A percentile compares a stretch with the other conserved stretches of the same genome.
Evolutionary conservation across 2,797 vertebrate genomes (phyloP).

Genomic region (Glyptemys insculpta): DNA sequence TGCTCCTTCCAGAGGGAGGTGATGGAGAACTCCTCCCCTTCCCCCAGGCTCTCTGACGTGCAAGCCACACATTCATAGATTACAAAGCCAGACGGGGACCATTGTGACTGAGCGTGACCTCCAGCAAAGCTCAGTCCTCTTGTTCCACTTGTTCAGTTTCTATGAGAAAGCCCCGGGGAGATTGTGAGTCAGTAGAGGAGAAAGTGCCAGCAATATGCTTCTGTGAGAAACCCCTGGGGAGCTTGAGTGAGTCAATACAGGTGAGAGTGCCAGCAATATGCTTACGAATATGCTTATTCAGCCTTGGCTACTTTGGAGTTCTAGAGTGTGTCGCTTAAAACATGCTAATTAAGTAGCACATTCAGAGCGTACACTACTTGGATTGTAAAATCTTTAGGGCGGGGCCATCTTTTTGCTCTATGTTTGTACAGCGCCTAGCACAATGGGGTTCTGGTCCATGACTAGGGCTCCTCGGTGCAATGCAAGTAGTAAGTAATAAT

Average conservation of each 20-base stretch:
- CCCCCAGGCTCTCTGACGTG: not conserved
- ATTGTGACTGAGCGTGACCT: not conserved
- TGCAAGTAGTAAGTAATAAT: not conserved
- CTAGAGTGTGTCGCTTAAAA: not conserved
- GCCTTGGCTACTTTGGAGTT: not conserved
- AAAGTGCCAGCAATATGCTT: not conserved
- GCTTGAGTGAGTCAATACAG: not conserved
- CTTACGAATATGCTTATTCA: not conserved
- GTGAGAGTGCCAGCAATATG: not conserved
- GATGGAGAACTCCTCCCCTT: not conserved
- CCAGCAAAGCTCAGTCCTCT: not conserved
- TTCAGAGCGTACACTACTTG: not conserved
- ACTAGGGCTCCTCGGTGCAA: not conserved
- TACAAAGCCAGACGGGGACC: not conserved
- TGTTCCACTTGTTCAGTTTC: not conserved
- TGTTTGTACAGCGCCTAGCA: not conserved
- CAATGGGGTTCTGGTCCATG: not conserved
- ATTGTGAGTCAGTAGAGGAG: not conserved
- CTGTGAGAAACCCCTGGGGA: not conserved
- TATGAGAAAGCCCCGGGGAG: not conserved
- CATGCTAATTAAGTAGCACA: not conserved
- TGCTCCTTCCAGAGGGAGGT: not conserved
- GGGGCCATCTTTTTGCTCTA: not conserved
- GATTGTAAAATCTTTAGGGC: not conserved
- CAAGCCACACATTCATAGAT: not conserved